These are phyloP conservation scores for Basileuterus tristriatus DNA, from an alignment of 2,797 vertebrate genomes.

Conservation along the genomic window DNA sequence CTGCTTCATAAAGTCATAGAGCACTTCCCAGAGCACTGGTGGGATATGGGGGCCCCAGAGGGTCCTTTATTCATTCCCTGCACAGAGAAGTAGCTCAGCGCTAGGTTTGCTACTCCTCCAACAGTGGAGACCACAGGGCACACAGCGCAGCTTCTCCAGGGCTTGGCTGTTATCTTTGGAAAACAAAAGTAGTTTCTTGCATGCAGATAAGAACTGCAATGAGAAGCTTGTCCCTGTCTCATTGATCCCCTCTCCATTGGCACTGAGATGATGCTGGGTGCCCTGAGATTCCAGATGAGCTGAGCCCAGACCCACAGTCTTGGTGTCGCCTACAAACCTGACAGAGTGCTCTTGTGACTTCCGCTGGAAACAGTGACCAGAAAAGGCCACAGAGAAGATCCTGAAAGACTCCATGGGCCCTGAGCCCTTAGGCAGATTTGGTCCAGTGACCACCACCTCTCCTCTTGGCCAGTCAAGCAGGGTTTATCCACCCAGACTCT, in stretches of 20 bases:
- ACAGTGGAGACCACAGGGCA: not conserved
- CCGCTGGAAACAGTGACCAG: accelerated
- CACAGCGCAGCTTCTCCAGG: not conserved
- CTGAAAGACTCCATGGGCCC: accelerated
- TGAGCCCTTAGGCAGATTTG: not conserved
- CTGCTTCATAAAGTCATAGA: not conserved
- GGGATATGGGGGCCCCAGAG: not conserved
- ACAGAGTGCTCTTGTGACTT: not conserved
- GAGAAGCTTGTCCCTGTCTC: not conserved
- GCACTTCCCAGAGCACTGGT: not conserved
- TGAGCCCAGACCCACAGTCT: not conserved
- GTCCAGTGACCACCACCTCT: not conserved
- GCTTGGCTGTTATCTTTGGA: not conserved
- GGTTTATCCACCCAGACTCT: not conserved
- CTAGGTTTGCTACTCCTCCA: not conserved
- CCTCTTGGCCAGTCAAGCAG: not conserved
- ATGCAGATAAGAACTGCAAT: not conserved
- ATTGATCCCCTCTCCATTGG: not conserved
- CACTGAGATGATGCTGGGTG: not conserved
- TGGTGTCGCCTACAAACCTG: not conserved
- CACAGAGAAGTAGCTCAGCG: not conserved
- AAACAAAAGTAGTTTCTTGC: not conserved
- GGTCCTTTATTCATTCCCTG: not conserved
- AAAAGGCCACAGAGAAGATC: not conserved
- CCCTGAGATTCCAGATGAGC: not conserved